Conservation (phyloP, 2,113 vertebrate species). For the Harpagus bidentatus region DNA sequence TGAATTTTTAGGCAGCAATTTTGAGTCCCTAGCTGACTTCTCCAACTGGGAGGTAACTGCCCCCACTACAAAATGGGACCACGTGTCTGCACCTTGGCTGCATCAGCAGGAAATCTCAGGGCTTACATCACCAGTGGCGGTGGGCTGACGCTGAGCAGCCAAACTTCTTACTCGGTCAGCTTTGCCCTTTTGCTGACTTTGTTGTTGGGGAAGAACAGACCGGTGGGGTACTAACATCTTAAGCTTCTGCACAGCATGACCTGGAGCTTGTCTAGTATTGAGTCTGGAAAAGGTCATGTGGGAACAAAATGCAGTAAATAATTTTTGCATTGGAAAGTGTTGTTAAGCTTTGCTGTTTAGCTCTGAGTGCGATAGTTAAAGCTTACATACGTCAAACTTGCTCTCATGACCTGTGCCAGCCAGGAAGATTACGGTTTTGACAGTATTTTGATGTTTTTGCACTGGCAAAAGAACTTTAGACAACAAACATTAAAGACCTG, state of each 20-base stretch:
- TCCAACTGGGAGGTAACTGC: neutral
- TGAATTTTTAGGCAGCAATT: neutral
- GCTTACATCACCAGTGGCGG: neutral
- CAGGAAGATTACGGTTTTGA: neutral
- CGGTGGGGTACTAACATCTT: neutral
- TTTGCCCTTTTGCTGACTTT: neutral
- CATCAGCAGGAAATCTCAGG: neutral
- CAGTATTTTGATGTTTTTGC: neutral
- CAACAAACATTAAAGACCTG: neutral
- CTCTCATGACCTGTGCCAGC: neutral
- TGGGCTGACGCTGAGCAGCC: neutral
- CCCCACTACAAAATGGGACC: neutral
- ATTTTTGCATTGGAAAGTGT: neutral
- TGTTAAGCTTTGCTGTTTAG: neutral
- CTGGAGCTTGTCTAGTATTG: neutral
- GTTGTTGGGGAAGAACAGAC: neutral
- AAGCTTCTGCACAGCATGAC: neutral
- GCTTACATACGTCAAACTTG: neutral
- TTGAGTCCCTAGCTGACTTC: neutral
- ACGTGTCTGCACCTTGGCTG: neutral
- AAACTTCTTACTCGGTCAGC: neutral
- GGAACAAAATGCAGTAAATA: neutral
- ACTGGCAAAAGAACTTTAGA: neutral
- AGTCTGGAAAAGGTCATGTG: neutral
- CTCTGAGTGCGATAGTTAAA: neutral